Evolutionary conservation across 2,888 invertebrate species (phyloP).

Genomic region (Acutogordius australiensis): DNA sequence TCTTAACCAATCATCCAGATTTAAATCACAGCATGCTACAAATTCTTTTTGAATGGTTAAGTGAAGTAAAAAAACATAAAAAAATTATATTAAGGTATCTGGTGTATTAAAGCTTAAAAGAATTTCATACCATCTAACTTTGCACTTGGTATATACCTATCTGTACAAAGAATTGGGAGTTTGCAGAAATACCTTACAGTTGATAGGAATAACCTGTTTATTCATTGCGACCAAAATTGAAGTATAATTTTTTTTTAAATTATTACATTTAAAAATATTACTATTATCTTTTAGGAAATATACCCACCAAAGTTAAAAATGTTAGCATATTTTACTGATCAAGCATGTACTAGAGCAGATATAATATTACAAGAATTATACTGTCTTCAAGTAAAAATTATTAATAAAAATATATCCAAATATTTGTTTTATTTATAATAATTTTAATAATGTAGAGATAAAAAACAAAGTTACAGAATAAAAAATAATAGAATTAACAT

Average conservation of each 20-base stretch:
- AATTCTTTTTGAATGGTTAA: not conserved
- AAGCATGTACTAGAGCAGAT: not conserved
- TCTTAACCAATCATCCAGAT: not conserved
- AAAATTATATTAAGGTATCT: constrained; percentile 1
- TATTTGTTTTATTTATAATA: no score
- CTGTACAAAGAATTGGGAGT: not conserved
- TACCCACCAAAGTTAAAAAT: not conserved
- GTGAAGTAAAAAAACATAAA: no score
- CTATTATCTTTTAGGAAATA: not conserved
- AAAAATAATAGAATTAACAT: no score
- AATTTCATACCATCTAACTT: not conserved
- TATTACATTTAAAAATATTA: not conserved
- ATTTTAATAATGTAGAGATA: no score
- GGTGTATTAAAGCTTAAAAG: not conserved
- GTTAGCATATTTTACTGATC: constrained; percentile 3
- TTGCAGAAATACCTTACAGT: not conserved
- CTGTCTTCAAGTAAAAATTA: not conserved
- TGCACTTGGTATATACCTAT: not conserved
- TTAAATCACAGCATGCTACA: not conserved
- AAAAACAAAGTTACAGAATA: no score
- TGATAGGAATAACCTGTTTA: not conserved
- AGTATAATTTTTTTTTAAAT: not conserved
- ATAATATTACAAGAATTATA: not conserved
- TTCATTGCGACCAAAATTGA: constrained; percentile 1
- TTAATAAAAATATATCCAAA: not conserved